These are phyloP conservation scores for Pangasius mekongensis DNA, from an alignment of 2,797 vertebrate genomes.

Conservation along the genomic window DNA sequence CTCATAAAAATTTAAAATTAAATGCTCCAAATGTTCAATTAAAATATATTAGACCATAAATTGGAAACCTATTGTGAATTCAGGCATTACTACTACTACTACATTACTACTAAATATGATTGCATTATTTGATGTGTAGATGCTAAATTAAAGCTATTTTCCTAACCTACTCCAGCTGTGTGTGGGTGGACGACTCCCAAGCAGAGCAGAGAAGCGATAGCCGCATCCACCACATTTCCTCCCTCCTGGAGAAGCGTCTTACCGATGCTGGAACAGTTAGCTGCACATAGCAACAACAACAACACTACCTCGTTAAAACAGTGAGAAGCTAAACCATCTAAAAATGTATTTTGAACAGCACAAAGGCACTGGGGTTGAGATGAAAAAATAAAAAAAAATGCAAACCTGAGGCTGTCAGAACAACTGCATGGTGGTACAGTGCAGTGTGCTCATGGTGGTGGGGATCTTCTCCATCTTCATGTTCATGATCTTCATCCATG, in stretches of 20 bases:
- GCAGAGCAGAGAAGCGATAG: conserved; percentile 71
- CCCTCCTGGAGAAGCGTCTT: conserved; percentile 64
- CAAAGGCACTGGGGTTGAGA: not conserved
- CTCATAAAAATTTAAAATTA: conserved; percentile 8
- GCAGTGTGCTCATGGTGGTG: conserved; percentile 47
- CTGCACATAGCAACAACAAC: conserved; percentile 57
- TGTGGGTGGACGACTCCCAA: conserved; percentile 76
- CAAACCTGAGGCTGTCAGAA: conserved; percentile 61
- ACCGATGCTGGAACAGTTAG: conserved; percentile 68
- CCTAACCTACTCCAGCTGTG: conserved; percentile 72
- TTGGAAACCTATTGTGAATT: not conserved
- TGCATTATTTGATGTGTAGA: conserved; percentile 12
- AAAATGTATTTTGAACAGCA: not conserved
- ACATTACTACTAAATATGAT: not conserved
- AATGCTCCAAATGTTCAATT: not conserved
- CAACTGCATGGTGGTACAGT: conserved; percentile 59
- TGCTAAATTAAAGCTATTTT: conserved; percentile 20
- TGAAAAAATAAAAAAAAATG: not conserved
- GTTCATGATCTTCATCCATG: conserved; percentile 28
- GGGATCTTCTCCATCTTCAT: conserved; percentile 37
- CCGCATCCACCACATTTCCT: conserved; percentile 75
- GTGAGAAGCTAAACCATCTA: not conserved
- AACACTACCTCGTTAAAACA: conserved; percentile 1
- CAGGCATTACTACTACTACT: no score
- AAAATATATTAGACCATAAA: conserved; percentile 10